Evolutionary conservation across 2,888 invertebrate genomes (phyloP).

Genomic region (Volucella inflata): DNA sequence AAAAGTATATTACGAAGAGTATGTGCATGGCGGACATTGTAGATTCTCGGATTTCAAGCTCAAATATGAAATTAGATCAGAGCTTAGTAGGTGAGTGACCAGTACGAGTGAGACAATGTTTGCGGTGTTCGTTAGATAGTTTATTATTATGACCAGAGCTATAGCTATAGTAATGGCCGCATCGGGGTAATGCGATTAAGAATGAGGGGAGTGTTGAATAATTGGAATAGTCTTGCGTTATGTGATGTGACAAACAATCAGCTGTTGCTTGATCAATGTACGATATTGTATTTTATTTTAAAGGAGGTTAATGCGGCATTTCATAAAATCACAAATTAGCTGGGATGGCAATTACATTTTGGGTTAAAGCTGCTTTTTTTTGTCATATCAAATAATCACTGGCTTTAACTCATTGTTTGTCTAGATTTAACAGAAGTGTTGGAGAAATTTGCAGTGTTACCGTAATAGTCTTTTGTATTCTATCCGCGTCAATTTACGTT

Average conservation of each 20-base stretch:
- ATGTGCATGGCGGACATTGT: not conserved
- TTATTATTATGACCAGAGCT: slow-evolving; percentile 11
- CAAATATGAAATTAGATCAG: slow-evolving; percentile 55
- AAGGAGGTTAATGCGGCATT: no score
- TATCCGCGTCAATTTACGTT: no score
- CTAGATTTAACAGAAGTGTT: no score
- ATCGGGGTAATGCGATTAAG: slow-evolving; percentile 20
- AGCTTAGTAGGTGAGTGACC: slow-evolving; percentile 49
- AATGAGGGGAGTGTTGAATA: slow-evolving; percentile 4
- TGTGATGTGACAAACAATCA: not conserved
- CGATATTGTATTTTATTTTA: no score
- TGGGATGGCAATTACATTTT: no score
- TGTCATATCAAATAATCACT: no score
- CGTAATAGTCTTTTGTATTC: no score
- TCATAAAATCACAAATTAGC: no score
- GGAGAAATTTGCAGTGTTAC: no score
- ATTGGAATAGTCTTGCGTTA: slow-evolving; percentile 16
- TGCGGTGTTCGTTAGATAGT: slow-evolving; percentile 2
- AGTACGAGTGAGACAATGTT: slow-evolving; percentile 2
- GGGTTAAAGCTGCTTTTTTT: no score
- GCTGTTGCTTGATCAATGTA: not conserved
- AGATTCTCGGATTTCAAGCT: slow-evolving; percentile 56
- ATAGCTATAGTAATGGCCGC: slow-evolving; percentile 6
- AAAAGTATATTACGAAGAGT: slow-evolving; percentile 49
- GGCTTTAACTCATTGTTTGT: no score